Conservation (phyloP, 1,140 invertebrate genomes). For the Drosophila nasuta region DNA sequence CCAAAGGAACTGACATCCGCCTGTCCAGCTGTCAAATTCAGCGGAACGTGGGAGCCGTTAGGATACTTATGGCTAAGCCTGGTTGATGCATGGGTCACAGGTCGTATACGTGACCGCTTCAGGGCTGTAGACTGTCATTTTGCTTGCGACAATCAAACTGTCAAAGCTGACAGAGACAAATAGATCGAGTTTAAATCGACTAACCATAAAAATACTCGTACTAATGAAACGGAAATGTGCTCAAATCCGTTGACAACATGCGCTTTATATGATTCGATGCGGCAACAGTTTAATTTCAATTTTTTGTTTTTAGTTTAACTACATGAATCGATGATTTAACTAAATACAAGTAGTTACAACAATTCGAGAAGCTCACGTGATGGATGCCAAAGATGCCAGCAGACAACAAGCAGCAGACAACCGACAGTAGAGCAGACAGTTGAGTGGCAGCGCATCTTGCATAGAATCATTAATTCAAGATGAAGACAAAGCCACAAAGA, state of each 20-base stretch:
- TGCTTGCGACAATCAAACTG: conserved; percentile 49
- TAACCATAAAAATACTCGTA: conserved; percentile 26
- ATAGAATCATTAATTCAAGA: conserved; percentile 73
- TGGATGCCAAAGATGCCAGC: conserved; percentile 28
- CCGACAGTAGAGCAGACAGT: conserved; percentile 3
- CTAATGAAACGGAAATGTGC: conserved; percentile 66
- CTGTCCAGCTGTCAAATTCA: neutral
- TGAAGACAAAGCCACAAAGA: conserved; percentile 49
- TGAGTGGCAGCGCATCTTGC: conserved; percentile 15
- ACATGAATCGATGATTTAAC: conserved; percentile 28
- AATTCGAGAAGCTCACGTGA: conserved; percentile 32
- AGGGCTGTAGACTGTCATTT: conserved; percentile 37
- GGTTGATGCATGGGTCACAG: conserved; percentile 26
- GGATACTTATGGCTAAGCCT: conserved; percentile 4
- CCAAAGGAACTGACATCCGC: neutral
- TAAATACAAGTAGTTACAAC: conserved; percentile 18
- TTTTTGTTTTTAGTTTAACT: neutral
- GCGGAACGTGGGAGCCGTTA: conserved; percentile 8
- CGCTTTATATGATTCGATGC: conserved; percentile 45
- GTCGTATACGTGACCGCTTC: conserved; percentile 32
- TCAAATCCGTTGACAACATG: conserved; percentile 41
- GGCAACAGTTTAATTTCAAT: conserved; percentile 49
- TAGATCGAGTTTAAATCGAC: conserved; percentile 37
- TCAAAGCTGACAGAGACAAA: conserved; percentile 64
- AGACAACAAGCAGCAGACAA: conserved; percentile 3